A percentile compares a stretch with the other conserved stretches of the same genome.
Evolutionary conservation across 92 coral and sea anemone genomes (phyloP).

Genomic region (Palythoa grandiflora): DNA sequence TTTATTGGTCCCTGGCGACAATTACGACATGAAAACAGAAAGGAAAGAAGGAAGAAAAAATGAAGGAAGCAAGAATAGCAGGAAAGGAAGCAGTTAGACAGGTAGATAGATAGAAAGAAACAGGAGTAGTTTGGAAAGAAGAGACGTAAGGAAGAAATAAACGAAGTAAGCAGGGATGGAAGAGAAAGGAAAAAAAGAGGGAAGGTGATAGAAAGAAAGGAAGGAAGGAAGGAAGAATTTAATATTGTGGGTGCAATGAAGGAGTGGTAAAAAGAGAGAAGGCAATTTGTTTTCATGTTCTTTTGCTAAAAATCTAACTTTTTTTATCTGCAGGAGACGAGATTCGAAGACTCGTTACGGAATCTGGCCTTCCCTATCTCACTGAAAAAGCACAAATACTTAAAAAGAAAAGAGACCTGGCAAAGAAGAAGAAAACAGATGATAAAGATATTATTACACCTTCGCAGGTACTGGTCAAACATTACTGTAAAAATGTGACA

Average conservation of each 20-base stretch:
- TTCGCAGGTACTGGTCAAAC: slow-evolving; percentile 72
- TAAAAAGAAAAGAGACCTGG: slow-evolving; percentile 81
- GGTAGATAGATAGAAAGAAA: not conserved
- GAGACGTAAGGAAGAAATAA: not conserved
- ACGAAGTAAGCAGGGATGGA: not conserved
- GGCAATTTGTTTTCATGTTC: not conserved
- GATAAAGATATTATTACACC: slow-evolving; percentile 60
- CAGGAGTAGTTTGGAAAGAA: not conserved
- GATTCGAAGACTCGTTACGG: slow-evolving; percentile 92
- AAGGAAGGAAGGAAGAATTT: not conserved
- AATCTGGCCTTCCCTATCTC: slow-evolving; percentile 85
- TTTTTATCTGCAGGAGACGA: slow-evolving; percentile 81
- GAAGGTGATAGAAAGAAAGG: too few species aligned
- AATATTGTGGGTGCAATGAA: not conserved
- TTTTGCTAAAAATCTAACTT: not conserved
- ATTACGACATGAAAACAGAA: not conserved
- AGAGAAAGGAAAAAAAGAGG: too few species aligned
- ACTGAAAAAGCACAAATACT: slow-evolving; percentile 83
- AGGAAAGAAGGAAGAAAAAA: not conserved
- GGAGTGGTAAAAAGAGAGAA: not conserved
- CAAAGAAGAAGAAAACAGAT: slow-evolving; percentile 78
- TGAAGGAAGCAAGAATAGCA: not conserved
- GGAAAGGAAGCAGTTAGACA: not conserved
- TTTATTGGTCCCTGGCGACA: too few species aligned
- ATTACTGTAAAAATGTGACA: too few species aligned